phyloP scores from a whole-genome alignment of 2,797 vertebrate species.

The Peromyscus melanophrys region DNA sequence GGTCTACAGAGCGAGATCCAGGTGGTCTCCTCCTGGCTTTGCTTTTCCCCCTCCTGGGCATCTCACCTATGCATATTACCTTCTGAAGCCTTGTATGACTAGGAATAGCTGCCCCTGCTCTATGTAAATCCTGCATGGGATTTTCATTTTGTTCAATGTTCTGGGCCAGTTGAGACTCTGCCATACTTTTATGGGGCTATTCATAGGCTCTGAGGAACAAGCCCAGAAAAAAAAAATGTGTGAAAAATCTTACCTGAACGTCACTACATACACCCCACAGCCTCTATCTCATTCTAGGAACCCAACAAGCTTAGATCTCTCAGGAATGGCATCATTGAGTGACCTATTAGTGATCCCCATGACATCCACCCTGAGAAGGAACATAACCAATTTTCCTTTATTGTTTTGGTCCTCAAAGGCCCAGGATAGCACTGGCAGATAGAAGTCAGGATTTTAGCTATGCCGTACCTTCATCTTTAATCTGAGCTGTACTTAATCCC shows the following conservation, averaged over 20 bases:
- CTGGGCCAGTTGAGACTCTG: background rate
- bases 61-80: background rate
- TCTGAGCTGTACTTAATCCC: background rate
- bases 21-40: background rate
- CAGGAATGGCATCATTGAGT: background rate
- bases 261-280: background rate
- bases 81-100: too few species aligned
- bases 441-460: background rate
- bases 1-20: too few species aligned
- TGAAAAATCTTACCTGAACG: background rate
- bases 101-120: background rate
- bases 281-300: background rate
- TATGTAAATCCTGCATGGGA: background rate
- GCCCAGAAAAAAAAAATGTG: background rate
- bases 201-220: constrained; percentile 4
- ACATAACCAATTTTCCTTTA: background rate
- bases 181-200: background rate
- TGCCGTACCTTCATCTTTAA: background rate
- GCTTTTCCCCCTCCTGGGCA: background rate
- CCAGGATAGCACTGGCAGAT: too few species aligned
- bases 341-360: background rate
- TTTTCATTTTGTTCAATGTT: background rate
- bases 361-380: background rate
- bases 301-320: background rate
- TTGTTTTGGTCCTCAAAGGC: background rate